Base-by-base conservation (phyloP, 2,888 invertebrate species). In the Elysia crispata region DNA sequence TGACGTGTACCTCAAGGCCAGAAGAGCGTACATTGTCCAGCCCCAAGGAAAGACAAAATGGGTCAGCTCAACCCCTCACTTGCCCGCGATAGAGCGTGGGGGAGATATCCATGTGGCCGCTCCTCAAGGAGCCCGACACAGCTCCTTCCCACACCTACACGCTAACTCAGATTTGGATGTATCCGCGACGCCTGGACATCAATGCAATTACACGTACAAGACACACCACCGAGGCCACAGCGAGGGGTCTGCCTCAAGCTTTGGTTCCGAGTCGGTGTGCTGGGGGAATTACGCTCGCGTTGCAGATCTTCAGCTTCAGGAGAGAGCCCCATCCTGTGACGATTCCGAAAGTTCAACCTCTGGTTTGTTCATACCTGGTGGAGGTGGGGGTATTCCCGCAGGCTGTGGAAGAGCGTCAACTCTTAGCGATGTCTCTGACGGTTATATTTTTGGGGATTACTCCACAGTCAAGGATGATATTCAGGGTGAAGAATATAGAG, bases 341-440 rank as follows among this genome's bases (percentile, higher is more conserved):
- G 80, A 76, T 18, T 80, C 80, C 6, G 80, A 80, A 28, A 80
- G 80, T 23, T 80, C 80, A 0, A 73, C 73, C 15, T 80, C 80
- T 25, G 80, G 80, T 6, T 20, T 80, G 15, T 69, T 80, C 13
- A 62, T 80, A 11, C 76, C 76, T 18, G 80, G 80, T 6, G 69
- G 31, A 23, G 41, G 41, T 6, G 41, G 41, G 11, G 41, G 41
- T 3, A 11, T 41, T 6, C 41, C 41, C 41, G 41, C 41, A 11
- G 41, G 41, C 41, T 41, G 41, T 41, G 60, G 67, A 3, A 54
- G 80, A 50, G 80, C 75, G 1, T 80, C 80, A 0, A 57, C 80
- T 0, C 20, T 62, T 1, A 69, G 70, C 33, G 80, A 80, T 13
- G 62, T 80, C 20, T 75, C 80, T 0, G 80, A 80, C 25, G 57